phyloP scores from a whole-genome alignment of 2,797 vertebrate species.

The Odontamblyopus rebecca region DNA sequence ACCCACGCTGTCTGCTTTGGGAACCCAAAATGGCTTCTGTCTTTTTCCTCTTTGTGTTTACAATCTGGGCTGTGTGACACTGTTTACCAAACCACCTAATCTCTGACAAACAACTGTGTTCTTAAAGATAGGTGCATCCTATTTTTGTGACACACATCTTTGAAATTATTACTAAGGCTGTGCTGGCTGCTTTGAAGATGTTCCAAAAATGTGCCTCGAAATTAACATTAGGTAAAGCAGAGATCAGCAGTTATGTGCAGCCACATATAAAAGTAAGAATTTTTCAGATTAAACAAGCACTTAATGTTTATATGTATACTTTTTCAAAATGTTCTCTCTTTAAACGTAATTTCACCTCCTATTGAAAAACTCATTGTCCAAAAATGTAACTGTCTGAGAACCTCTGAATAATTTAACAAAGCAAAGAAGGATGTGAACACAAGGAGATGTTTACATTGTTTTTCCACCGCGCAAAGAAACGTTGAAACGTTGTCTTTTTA shows the following conservation, averaged over 20 bases:
- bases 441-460: constrained; percentile 30
- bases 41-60: constrained; percentile 11
- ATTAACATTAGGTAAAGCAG: too few species aligned
- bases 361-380: background rate
- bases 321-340: background rate
- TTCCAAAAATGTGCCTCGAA: constrained; percentile 10
- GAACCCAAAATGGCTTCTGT: constrained; percentile 39
- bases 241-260: too few species aligned
- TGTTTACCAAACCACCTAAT: constrained; percentile 33
- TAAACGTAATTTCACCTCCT: background rate
- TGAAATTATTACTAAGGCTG: constrained; percentile 18
- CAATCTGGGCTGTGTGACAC: constrained; percentile 11
- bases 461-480: too few species aligned
- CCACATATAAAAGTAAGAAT: background rate
- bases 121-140: constrained; percentile 5
- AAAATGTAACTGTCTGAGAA: constrained; percentile 2
- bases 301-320: too few species aligned
- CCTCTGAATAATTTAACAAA: constrained; percentile 67
- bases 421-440: constrained; percentile 32
- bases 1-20: constrained; percentile 54
- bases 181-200: constrained; percentile 23
- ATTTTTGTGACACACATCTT: constrained; percentile 18
- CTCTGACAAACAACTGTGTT: constrained; percentile 28
- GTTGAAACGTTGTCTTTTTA: too few species aligned
- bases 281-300: too few species aligned